Evolutionary conservation across 2,113 vertebrate species (phyloP), one percentile per base, ranked within the genome.

Genomic region (Sinocyclocheilus rhinocerous): DNA sequence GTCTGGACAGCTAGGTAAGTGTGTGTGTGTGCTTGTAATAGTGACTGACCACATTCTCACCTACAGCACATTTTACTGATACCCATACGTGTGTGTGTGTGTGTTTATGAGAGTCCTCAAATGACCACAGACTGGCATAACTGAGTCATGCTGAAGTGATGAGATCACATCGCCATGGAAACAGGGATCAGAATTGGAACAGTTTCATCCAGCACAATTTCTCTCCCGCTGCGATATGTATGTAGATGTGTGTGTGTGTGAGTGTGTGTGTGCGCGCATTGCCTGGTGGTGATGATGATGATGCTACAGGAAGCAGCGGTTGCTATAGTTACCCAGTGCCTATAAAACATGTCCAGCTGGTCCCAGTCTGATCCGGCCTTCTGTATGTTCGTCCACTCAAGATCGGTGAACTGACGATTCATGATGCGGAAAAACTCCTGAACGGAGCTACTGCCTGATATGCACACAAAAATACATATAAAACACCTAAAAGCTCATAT

Each of bases 341-440:
- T 96, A 92, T 98, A 95, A 95, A 99, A 99, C 93, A 96, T 93
- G 86, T 96, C 94, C 84, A 99, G 95, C 87, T 97, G 97, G 91
- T 93, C 94, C 94, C 94, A 95, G 89, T 98, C 97, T 1, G 93
- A 94, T 86, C 92, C 94, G 79, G 95, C 93, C 52, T 95, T 95
- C 89, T 90, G 95, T 92, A 99, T 98, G 85, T 92, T 91, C 84
- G 85, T 87, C 98, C 98, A 99, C 91, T 99, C 98, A 24, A 93
- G 92, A 65, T 94, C 95, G 33, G 98, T 99, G 90, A 99, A 98
- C 93, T 98, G 97, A 84, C 98, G 95, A 84, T 96, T 97, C 98
- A 99, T 99, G 92, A 98, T 95, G 86, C 94, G 96, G 93, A 99
- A 99, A 92, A 99, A 99, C 88, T 98, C 96, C 42, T 94, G 90